Base-by-base conservation (phyloP, 2,888 invertebrate genomes). In the Tanytarsus gracilentus region DNA sequence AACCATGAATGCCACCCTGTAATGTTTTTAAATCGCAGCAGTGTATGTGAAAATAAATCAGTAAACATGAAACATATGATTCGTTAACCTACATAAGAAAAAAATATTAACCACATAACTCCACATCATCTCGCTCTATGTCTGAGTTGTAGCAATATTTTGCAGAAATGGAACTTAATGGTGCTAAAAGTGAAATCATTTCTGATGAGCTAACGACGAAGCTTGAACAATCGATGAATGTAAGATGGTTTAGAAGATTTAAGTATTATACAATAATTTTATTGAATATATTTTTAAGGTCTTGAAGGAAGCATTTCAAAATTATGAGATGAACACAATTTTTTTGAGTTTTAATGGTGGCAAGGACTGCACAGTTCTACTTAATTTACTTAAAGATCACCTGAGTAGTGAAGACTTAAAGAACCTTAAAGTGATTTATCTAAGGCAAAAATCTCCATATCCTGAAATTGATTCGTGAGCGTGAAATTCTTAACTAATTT, bases 291-390 rank as follows among this genome's bases (percentile, higher is more conserved):
- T 75, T 44, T 11, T 76, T 36, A 71, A 88, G 84, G 72, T 81
- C 62, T 76, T 86, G 59, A 74, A 77, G 68, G 70, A 81, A 68
- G 81, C 83, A 63, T 79, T 85, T 65, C 70, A 75, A 49, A 69
- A 76, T 53, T 91, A 82, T 71, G 77, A 80, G n/a, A 70, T 84
- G 18, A 79, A 85, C 60, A 85, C 92, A 72, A 76, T 94, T 14
- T 92, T 93, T 68, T 70, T 99, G 27, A 88, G 94, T 25, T 99
- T 98, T 73, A 99, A 99, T 71, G 99, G 99, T 3, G 99, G 99
- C 1, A 99, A 99, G 76, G 99, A 99, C 75, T 98, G 98, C 70
- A 97, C 97, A 0, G 92, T 87, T 0, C 77, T 98, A 11, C 76
- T 99, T 33, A 87, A 92, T 71, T 71, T 93, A 63, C 73, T 74